Base-by-base conservation (phyloP, 1,140 invertebrate genomes). In the Bombus waltoni region DNA sequence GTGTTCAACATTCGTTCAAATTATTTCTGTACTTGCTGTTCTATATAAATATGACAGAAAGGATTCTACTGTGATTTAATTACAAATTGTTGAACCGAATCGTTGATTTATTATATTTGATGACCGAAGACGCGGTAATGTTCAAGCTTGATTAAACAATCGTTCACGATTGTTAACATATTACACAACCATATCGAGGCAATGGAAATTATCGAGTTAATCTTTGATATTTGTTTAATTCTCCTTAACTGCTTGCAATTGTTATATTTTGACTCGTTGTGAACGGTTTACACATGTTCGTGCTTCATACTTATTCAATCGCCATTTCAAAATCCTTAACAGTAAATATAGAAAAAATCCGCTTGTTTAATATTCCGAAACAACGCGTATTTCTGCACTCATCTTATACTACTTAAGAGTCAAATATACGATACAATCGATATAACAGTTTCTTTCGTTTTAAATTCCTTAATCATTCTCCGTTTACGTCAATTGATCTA, bases 401-500 rank as follows among this genome's bases (percentile, higher is more conserved):
- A 1, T 71, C 13, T 11, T 25, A 40, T 8, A 42, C 22, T 44
- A 22, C 6, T 13, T 42, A 73, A 73, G 18, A 28, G 38, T 40
- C 22, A 40, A 42, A 15, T 28, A 40, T 18, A 28, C n/a, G 10
- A 42, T n/a, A 28, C 71, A 11, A 73, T 18, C 40, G 22, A 38
- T 44, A 32, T 35, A 32, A 25, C 44, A 15, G 22, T 71, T 35
- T 25, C 44, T 75, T 53, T 44, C 44, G n/a, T 32, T 57, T n/a
- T 47, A 35, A 75, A 75, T 75, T 25, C 44, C 10, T 47, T 25
- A 35, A 74, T 44, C 42, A 38, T 74, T 32, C 25, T 53, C 72
- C 18, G 72, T 74, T 75, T 53, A 25, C 73, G 44, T 75, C 44
- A 53, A 53, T 75, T 53, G 73, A 53, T 47, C 44, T 75, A 75